phyloP scores from a whole-genome alignment of 2,797 vertebrate species.

The Benthosema pterotum region DNA sequence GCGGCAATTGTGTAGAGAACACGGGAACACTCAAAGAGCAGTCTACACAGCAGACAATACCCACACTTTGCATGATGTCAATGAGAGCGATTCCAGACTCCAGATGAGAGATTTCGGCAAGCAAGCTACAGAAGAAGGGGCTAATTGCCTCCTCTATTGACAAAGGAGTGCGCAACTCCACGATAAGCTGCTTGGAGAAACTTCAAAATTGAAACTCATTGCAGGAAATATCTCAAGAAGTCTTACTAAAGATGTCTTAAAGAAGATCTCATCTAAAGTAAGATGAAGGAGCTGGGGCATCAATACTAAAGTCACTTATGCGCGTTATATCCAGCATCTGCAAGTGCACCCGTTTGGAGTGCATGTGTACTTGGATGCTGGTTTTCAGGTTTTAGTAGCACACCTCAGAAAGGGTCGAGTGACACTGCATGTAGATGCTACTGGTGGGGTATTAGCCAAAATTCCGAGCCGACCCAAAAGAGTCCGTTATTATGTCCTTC shows the following conservation, averaged over 20 bases:
- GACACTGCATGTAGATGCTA: constrained; percentile 34
- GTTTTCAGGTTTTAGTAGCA: constrained; percentile 7
- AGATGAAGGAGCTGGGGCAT: constrained; percentile 15
- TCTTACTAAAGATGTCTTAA: constrained; percentile 19
- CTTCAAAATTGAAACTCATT: constrained; percentile 4
- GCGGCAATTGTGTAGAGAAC: no score
- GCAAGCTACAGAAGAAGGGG: constrained; percentile 10
- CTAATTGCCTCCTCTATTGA: constrained; percentile 2
- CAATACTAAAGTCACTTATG: background rate
- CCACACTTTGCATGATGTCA: no score
- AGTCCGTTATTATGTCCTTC: constrained; percentile 21
- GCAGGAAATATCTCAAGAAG: constrained; percentile 22
- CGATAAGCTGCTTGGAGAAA: constrained; percentile 6
- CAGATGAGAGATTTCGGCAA: constrained; percentile 6
- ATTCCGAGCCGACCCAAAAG: constrained; percentile 25
- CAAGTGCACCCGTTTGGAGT: constrained; percentile 27
- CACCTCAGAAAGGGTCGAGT: constrained; percentile 13
- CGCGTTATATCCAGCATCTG: constrained; percentile 28
- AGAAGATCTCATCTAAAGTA: constrained; percentile 14
- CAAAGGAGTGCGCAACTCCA: constrained; percentile 15
- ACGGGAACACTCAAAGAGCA: no score
- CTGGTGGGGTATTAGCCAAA: constrained; percentile 20
- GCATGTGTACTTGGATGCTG: constrained; percentile 36
- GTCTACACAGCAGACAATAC: no score
- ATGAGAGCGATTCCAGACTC: no score